Percentiles rank a stretch among this genome's conserved stretches.
phyloP scores from a whole-genome alignment of 2,113 vertebrate genomes.

The Pelobates fuscus region DNA sequence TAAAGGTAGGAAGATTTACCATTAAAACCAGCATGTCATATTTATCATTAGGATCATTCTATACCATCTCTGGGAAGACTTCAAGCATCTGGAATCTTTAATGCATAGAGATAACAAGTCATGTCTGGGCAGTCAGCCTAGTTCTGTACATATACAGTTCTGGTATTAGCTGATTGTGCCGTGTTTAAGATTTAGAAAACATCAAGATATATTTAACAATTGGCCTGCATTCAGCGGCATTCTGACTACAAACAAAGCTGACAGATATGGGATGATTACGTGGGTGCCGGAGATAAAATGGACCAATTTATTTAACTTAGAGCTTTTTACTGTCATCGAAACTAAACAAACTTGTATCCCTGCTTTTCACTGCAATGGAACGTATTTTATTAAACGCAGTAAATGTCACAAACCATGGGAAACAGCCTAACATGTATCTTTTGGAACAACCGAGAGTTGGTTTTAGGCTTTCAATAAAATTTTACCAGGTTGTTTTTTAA shows the following conservation, averaged over 20 bases:
- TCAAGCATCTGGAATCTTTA: slow-evolving; percentile 56
- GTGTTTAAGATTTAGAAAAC: slow-evolving; percentile 2
- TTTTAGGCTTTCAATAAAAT: too few species aligned
- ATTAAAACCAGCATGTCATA: slow-evolving; percentile 47
- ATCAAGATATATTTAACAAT: slow-evolving; percentile 44
- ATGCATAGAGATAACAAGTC: slow-evolving; percentile 40
- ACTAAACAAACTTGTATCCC: slow-evolving; percentile 19
- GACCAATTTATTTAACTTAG: slow-evolving; percentile 48
- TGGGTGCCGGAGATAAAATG: slow-evolving; percentile 50
- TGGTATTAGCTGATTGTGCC: slow-evolving; percentile 17
- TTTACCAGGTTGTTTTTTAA: too few species aligned
- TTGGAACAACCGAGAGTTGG: too few species aligned
- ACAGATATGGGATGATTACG: slow-evolving; percentile 37
- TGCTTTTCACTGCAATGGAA: slow-evolving; percentile 41
- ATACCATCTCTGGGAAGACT: slow-evolving; percentile 51
- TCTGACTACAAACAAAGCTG: slow-evolving; percentile 7
- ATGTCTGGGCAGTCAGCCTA: slow-evolving; percentile 9
- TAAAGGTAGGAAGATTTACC: slow-evolving; percentile 51
- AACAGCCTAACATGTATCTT: too few species aligned
- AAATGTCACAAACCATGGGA: background rate
- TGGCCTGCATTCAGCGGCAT: slow-evolving; percentile 52
- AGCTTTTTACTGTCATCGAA: slow-evolving; percentile 52
- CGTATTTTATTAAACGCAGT: slow-evolving; percentile 44
- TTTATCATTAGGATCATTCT: slow-evolving; percentile 62
- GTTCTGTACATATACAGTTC: background rate